Conservation (phyloP, 1,140 invertebrate species). For the Lucilia cuprina region DNA sequence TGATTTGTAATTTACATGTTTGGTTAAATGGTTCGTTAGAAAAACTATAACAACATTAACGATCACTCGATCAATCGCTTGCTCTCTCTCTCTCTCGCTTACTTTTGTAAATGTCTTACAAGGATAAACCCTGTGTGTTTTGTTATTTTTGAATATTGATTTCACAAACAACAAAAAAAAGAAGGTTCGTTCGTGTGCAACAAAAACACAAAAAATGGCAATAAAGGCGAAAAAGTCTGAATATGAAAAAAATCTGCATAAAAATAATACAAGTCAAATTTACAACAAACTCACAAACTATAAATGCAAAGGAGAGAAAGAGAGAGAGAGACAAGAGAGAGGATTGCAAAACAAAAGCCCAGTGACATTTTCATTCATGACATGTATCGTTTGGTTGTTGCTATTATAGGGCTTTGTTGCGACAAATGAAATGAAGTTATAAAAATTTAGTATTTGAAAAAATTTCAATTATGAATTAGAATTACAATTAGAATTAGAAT, state of each 20-base stretch:
- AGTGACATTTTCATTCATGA: neutral
- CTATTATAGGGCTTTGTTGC: no score
- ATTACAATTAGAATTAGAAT: neutral
- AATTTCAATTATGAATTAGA: neutral
- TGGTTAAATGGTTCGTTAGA: slow-evolving; percentile 7
- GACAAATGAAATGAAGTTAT: neutral
- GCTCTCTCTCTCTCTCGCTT: neutral
- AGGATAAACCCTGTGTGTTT: neutral
- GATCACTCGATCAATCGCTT: neutral
- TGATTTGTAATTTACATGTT: slow-evolving; percentile 17
- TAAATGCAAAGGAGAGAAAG: neutral
- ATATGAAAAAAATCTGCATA: neutral
- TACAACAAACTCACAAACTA: neutral
- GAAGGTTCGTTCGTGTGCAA: neutral
- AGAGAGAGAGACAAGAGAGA: neutral
- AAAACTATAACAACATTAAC: neutral
- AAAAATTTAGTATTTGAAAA: neutral
- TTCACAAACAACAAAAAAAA: neutral
- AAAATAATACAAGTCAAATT: slow-evolving; percentile 24
- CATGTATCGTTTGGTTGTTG: neutral
- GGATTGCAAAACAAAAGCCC: neutral
- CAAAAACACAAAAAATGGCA: slow-evolving; percentile 20
- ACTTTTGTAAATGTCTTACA: neutral
- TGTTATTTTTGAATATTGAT: neutral
- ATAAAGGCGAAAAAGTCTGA: slow-evolving; percentile 9